Base-by-base conservation (phyloP, 1,140 invertebrate genomes). In the Drosophila leontia region DNA sequence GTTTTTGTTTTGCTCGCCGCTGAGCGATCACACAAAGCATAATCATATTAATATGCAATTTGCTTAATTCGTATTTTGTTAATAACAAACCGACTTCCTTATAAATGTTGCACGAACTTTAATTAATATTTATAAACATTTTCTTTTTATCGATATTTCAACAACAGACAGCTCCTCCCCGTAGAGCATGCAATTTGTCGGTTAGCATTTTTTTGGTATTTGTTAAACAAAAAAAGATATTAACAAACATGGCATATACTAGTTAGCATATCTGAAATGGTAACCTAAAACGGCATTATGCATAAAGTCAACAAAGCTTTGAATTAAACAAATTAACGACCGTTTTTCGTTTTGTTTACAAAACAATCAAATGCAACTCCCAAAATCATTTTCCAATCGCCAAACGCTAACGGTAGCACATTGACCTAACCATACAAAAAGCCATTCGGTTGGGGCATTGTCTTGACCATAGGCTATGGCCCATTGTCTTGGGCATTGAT, bases 301-400 rank as follows among this genome's bases (percentile, higher is more conserved):
- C 75, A 87, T 59, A 75, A 50, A 60, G 11, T 58, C 45, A 68
- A 57, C 35, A 64, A 74, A 45, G 56, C 48, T 17, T 42, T 56
- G 60, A 84, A 80, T 76, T 86, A 87, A 82, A 82, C 83, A 86
- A 86, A 87, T 86, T 87, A 88, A 71, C 53, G 34, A 34, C 39
- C 60, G 68, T 26, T 56, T 56, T 68, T 74, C 50, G 61, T 45
- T 68, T 82, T 77, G 61, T 71, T 68, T 80, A 74, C 41, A 59
- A 82, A 83, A 85, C 80, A 79, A 82, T 86, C 75, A 82, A 87
- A 71, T 80, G 77, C 84, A 64, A 42, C 77, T 87, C 51, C 51
- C 67, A 13, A 71, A 83, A 83, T 80, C 70, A 76, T 82, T 69
- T 82, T 71, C 51, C 53, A 39, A 56, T 56, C 53, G 9, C 19